Base-by-base conservation (phyloP, 1,140 invertebrate genomes). In the Ganaspis sp. region DNA sequence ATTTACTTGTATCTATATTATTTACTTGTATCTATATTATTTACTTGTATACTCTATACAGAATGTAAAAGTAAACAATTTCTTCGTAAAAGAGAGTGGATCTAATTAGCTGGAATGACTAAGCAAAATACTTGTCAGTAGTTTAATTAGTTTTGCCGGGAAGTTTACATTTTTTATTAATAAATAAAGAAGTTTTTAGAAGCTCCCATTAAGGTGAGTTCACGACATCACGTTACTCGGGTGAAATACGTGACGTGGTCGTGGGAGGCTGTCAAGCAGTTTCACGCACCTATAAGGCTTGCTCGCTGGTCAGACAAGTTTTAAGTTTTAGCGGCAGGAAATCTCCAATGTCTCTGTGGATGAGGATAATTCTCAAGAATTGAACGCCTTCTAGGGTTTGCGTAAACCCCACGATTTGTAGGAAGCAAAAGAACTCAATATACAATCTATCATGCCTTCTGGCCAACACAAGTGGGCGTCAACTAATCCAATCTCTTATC, bases 321-420 rank as follows among this genome's bases (percentile, higher is more conserved):
- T 64, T 64, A 64, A 49, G 45, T 49, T 49, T 49, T 49, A 49
- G 45, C 45, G 45, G 23, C 58, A 64, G 58, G 58, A 64, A 64
- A 64, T 64, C 58, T 64, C 58, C 23, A 64, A 29, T 64, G 58
- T 64, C 58, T n/a, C 54, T 58, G 11, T 58, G 54, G 54, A 58
- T 23, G 23, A 3, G 58, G 26, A 64, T 64, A 64, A 29, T 29
- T 64, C 58, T 64, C 58, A 64, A 64, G 26, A 29, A 64, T 64
- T 29, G 58, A 29, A 64, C 58, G 58, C 58, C 58, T 64, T 64
- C 58, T 64, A 64, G 58, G 58, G 58, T 64, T 64, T 64, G 21
- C 9, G 23, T 23, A 64, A n/a, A 26, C 54, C 58, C 58, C 58
- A 29, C 11, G 58, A n/a, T 64, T 64, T 64, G 58, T 64, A 64